Percentiles rank a stretch among this genome's conserved stretches.
phyloP scores from a whole-genome alignment of 1,140 invertebrate genomes.

The Onthophagus taurus region DNA sequence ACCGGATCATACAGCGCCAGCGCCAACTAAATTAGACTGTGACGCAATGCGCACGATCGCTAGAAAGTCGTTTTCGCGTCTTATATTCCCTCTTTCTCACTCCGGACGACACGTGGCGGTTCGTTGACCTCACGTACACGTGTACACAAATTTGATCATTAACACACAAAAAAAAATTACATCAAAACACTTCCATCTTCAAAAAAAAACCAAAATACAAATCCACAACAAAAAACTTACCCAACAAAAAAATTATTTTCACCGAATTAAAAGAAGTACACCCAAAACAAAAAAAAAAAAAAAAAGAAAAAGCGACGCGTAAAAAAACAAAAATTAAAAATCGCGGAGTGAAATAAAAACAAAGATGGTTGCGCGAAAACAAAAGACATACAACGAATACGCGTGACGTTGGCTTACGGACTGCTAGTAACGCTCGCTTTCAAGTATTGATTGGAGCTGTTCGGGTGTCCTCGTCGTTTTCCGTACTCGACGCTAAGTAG shows the following conservation, averaged over 20 bases:
- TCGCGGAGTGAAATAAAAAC: constrained; percentile 1
- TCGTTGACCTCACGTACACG: constrained; percentile 27
- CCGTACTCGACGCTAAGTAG: constrained; percentile 17
- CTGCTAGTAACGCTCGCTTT: constrained; percentile 22
- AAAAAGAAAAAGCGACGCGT: too few species aligned
- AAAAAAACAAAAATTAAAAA: too few species aligned
- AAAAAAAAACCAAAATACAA: constrained; percentile 13
- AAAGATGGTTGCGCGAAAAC: neutral
- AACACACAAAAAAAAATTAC: constrained; percentile 13
- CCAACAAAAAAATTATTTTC: too few species aligned
- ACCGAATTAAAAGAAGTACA: too few species aligned
- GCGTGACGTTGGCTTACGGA: too few species aligned
- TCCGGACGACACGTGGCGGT: constrained; percentile 25
- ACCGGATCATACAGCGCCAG: too few species aligned
- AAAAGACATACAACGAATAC: too few species aligned
- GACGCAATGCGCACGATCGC: constrained; percentile 15
- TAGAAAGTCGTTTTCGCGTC: constrained; percentile 15
- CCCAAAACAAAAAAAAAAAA: too few species aligned
- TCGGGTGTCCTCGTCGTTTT: constrained; percentile 21
- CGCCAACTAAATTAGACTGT: constrained; percentile 17
- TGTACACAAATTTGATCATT: constrained; percentile 12
- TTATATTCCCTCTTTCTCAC: constrained; percentile 12
- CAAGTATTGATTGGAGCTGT: constrained; percentile 26
- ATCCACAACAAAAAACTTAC: too few species aligned
- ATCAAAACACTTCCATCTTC: neutral